A percentile compares a stretch with the other conserved stretches of the same genome.
Conservation (phyloP, 2,113 vertebrate species). For the Bos taurus region ARS-UCD2.0 NC_037332.1:63115001-63115500, state of each 20-base stretch:
- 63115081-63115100: background rate
- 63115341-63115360: slow-evolving; percentile 24
- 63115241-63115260: background rate
- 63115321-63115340: background rate
- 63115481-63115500: background rate
- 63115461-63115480: background rate
- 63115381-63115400: background rate
- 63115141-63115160: background rate
- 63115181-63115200: background rate
- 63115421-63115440: background rate
- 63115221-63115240: background rate
- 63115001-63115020: slow-evolving; percentile 45
- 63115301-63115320: background rate
- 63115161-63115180: background rate
- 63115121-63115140: background rate
- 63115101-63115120: background rate
- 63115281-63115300: background rate
- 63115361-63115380: background rate
- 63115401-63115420: background rate
- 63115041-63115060: background rate
- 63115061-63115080: slow-evolving; percentile 4
- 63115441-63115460: background rate
- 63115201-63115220: background rate
- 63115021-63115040: background rate
- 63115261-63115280: background rate